phyloP scores from a whole-genome alignment of 92 coral and sea anemone species.

The Actinernus sp. region DNA sequence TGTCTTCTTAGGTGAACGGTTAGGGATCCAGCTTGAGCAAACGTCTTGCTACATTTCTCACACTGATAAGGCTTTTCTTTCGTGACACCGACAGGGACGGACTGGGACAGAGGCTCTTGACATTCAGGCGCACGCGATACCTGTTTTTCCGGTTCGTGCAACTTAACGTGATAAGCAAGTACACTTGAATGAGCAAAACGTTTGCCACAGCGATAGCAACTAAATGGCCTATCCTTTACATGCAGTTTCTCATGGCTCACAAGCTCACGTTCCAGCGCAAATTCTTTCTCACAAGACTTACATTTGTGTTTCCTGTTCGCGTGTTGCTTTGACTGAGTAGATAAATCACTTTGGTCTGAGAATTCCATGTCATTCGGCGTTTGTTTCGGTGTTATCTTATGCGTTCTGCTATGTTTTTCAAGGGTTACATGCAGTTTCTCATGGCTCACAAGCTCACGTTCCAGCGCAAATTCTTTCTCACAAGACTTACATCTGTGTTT shows the following conservation, averaged over 20 bases:
- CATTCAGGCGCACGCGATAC: too few relatives aligned
- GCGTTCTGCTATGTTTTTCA: background rate
- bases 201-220: background rate
- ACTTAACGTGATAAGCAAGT: background rate
- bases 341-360: too few relatives aligned
- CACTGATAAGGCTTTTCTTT: too few relatives aligned
- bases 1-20: constrained; percentile 18
- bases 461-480: constrained; percentile 1
- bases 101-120: too few relatives aligned
- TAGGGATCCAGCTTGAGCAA: constrained; percentile 20
- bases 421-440: background rate
- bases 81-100: too few relatives aligned
- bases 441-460: background rate
- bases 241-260: background rate
- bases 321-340: too few relatives aligned
- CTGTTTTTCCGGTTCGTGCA: background rate
- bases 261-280: background rate
- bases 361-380: too few relatives aligned
- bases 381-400: too few relatives aligned
- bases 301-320: too few relatives aligned
- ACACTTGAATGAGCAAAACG: background rate
- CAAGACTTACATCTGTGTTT: background rate
- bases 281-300: background rate
- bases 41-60: constrained; percentile 9
- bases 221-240: background rate